Conservation (phyloP, 2,113 vertebrate genomes). For the Daphoenositta chrysoptera region DNA sequence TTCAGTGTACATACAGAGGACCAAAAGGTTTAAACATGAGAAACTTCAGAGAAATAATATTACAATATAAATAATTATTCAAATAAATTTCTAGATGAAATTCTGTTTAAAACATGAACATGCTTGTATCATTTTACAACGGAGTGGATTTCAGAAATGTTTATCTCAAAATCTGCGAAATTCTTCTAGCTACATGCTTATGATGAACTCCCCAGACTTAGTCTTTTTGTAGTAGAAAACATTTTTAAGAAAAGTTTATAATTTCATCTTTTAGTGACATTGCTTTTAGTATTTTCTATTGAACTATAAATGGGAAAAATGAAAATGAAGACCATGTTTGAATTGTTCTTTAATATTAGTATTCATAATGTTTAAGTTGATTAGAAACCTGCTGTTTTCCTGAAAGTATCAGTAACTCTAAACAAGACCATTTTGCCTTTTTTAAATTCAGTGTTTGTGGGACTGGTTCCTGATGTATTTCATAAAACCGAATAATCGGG, state of each 20-base stretch:
- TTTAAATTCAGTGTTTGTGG: neutral
- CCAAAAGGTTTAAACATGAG: neutral
- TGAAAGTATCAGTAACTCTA: neutral
- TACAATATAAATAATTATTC: neutral
- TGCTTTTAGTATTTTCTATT: neutral
- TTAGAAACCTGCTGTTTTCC: neutral
- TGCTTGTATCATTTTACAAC: neutral
- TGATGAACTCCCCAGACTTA: neutral
- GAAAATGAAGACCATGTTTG: neutral
- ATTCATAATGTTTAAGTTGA: neutral
- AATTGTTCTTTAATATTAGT: neutral
- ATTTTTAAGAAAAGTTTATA: fast-evolving
- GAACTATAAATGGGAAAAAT: neutral
- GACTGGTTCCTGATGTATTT: neutral
- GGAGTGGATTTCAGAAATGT: neutral
- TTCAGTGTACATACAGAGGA: neutral
- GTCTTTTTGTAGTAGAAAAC: neutral
- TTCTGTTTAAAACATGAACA: neutral
- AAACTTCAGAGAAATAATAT: neutral
- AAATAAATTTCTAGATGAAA: neutral
- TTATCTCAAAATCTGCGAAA: neutral
- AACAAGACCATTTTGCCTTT: neutral
- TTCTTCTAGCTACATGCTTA: neutral
- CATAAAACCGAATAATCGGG: neutral
- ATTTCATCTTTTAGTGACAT: neutral